phyloP scores from a whole-genome alignment of 2,797 vertebrate species.

The Pachyuromys duprasi region DNA sequence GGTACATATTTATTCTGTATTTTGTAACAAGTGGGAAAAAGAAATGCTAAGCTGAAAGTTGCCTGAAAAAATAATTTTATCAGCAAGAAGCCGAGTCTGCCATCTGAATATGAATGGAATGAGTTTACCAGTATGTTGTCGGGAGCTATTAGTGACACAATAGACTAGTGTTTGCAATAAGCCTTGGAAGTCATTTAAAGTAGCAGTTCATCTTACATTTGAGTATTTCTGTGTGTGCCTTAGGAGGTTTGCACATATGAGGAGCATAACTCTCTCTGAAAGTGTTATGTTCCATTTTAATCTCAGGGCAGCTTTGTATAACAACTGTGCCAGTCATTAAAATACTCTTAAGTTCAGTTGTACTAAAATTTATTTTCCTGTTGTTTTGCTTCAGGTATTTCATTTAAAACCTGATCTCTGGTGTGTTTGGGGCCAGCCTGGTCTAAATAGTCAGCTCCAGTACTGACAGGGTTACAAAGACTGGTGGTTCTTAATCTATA shows the following conservation, averaged over 20 bases:
- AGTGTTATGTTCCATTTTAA: neutral
- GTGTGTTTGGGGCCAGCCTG: neutral
- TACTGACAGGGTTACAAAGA: neutral
- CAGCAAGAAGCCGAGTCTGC: neutral
- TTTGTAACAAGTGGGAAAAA: constrained; percentile 39
- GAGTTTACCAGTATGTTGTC: neutral
- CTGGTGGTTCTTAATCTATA: neutral
- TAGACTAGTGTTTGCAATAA: neutral
- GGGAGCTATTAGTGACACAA: neutral
- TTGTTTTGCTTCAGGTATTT: neutral
- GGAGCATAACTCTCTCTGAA: neutral
- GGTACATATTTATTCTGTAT: neutral
- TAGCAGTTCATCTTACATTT: neutral
- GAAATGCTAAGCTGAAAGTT: neutral
- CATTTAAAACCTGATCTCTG: neutral
- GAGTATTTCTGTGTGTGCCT: neutral
- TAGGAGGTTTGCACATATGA: neutral
- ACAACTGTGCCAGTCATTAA: neutral
- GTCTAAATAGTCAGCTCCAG: neutral
- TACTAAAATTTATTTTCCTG: neutral
- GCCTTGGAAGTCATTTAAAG: no score
- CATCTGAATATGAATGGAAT: neutral
- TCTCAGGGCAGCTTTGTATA: neutral
- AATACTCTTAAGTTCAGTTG: neutral
- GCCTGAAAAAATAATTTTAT: neutral